These are phyloP conservation scores for Gymnothorax reevesii DNA, from an alignment of 2,797 vertebrate genomes.

Conservation along the genomic window DNA sequence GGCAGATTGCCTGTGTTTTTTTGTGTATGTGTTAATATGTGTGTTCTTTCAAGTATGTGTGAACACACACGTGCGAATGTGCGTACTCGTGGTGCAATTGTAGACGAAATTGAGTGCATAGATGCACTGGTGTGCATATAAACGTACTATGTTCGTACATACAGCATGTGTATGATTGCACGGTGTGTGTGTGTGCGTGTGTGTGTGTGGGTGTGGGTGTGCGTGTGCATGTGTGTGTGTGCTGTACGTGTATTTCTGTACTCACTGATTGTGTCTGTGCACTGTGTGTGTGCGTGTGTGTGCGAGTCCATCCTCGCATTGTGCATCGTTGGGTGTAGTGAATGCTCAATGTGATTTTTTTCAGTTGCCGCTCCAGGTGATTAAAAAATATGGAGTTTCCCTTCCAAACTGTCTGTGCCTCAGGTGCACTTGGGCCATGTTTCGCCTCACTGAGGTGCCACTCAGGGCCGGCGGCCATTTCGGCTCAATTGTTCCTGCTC, in stretches of 20 bases:
- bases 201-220: not conserved
- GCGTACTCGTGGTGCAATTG: not conserved
- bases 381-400: not conserved
- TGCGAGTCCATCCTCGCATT: not conserved
- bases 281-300: not conserved
- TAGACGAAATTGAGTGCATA: not conserved
- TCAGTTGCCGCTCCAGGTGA: not conserved
- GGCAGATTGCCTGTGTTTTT: not conserved
- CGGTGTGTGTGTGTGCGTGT: not conserved
- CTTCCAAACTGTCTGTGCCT: not conserved
- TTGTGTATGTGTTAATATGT: not conserved
- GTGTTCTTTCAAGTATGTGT: not conserved
- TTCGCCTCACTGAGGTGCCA: not conserved
- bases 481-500: not conserved
- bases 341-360: not conserved
- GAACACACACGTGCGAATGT: not conserved
- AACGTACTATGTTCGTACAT: not conserved
- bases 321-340: not conserved
- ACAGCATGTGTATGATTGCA: not conserved
- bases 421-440: not conserved
- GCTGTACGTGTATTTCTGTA: not conserved
- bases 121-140: not conserved
- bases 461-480: too few relatives aligned
- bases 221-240: not conserved
- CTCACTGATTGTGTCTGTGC: not conserved